phyloP scores from a whole-genome alignment of 2,888 invertebrate genomes.

The Siphlonurus alternatus region DNA sequence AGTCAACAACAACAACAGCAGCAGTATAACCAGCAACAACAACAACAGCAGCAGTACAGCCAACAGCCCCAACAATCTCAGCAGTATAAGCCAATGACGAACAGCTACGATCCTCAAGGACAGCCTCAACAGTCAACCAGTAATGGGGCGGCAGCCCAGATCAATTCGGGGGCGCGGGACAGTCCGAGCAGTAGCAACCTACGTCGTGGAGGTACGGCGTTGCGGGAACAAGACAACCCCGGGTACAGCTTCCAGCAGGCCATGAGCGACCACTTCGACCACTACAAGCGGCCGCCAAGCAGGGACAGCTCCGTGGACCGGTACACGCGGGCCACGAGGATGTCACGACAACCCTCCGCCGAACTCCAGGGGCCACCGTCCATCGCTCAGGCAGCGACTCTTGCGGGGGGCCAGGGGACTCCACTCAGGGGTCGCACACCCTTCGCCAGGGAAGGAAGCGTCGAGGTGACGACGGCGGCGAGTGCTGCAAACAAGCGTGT shows the following conservation, averaged over 20 bases:
- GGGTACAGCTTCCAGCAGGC: conserved; percentile 29
- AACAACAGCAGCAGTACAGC: conserved; percentile 13
- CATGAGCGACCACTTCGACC: conserved; percentile 83
- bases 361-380: conserved; percentile 15
- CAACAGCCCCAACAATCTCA: conserved; percentile 8
- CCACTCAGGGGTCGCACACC: conserved; percentile 22
- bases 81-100: conserved; percentile 10
- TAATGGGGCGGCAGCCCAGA: neutral
- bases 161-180: conserved; percentile 20
- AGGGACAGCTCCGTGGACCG: conserved; percentile 74
- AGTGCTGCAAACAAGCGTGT: neutral
- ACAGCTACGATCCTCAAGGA: conserved; percentile 6
- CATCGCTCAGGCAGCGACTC: conserved; percentile 24
- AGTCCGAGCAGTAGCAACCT: conserved; percentile 26
- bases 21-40: conserved; percentile 13
- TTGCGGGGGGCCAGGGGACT: conserved; percentile 16
- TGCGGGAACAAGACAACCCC: conserved; percentile 27
- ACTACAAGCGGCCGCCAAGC: conserved; percentile 82
- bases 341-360: conserved; percentile 56
- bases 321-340: conserved; percentile 40
- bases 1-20: too few relatives aligned
- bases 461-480: conserved; percentile 23
- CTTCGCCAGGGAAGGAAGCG: conserved; percentile 20
- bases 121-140: conserved; percentile 11
- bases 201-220: conserved; percentile 4